Evolutionary conservation across 2,113 vertebrate genomes (phyloP).

Genomic region (Sceloporus undulatus): DNA sequence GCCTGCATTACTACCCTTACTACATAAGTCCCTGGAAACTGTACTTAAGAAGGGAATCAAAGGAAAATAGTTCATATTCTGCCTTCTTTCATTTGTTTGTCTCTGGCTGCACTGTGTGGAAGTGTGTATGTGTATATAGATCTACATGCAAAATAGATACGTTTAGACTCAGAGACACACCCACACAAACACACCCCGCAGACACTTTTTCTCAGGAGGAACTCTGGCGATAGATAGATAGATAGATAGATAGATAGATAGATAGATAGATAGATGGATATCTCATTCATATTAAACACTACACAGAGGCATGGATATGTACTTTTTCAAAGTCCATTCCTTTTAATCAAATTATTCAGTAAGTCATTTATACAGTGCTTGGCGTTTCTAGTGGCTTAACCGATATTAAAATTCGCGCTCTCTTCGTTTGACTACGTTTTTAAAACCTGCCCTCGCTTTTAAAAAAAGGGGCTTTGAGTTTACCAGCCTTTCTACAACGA

Average conservation of each 20-base stretch:
- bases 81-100: background rate
- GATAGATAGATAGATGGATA: no score
- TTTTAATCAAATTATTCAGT: background rate
- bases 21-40: background rate
- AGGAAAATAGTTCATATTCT: background rate
- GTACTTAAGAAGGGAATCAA: background rate
- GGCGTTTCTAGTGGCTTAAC: background rate
- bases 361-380: fast-evolving
- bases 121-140: no score
- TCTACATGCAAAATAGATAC: no score
- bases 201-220: background rate
- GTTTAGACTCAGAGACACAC: no score
- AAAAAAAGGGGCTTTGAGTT: background rate
- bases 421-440: background rate
- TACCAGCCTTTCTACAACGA: background rate
- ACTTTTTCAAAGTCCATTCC: background rate
- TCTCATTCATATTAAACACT: no score
- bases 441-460: background rate
- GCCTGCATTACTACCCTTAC: background rate
- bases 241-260: no score
- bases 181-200: background rate
- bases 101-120: no score
- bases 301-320: no score
- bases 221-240: no score
- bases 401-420: background rate